Conservation (phyloP, 1,140 invertebrate species). For the Gerris buenoi region DNA sequence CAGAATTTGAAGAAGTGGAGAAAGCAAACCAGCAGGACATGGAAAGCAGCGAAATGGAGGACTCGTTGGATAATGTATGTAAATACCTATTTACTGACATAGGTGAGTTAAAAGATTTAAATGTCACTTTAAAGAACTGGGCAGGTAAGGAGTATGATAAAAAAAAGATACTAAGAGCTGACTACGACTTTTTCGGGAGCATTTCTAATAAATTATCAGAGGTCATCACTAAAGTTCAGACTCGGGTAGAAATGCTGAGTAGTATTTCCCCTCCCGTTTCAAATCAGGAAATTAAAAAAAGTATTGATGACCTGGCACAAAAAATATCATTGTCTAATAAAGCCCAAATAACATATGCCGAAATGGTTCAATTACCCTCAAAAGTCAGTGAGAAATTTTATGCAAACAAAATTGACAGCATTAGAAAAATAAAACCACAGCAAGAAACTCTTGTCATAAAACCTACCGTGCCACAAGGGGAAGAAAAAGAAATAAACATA, state of each 20-base stretch:
- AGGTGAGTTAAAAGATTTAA: too few species aligned
- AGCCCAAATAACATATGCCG: not conserved
- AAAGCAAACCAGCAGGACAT: too few species aligned
- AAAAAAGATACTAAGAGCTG: not conserved
- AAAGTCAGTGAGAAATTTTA: not conserved
- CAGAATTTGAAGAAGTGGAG: too few species aligned
- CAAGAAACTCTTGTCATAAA: not conserved
- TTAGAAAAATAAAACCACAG: not conserved
- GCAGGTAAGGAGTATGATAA: not conserved
- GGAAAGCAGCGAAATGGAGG: too few species aligned
- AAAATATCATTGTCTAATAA: not conserved
- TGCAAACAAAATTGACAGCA: not conserved
- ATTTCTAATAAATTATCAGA: not conserved
- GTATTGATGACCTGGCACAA: not conserved
- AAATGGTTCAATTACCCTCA: not conserved
- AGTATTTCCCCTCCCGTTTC: not conserved
- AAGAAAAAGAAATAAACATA: not conserved
- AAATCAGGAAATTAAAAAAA: not conserved
- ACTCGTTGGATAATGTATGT: too few species aligned
- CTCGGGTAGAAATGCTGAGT: not conserved
- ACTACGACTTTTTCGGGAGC: not conserved
- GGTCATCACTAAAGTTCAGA: not conserved
- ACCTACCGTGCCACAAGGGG: not conserved
- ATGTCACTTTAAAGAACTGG: not conserved
- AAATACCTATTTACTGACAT: too few species aligned